Percentiles rank a stretch among this genome's conserved stretches.
Evolutionary conservation across 2,888 invertebrate genomes (phyloP).

Genomic region (Pollenia labialis): DNA sequence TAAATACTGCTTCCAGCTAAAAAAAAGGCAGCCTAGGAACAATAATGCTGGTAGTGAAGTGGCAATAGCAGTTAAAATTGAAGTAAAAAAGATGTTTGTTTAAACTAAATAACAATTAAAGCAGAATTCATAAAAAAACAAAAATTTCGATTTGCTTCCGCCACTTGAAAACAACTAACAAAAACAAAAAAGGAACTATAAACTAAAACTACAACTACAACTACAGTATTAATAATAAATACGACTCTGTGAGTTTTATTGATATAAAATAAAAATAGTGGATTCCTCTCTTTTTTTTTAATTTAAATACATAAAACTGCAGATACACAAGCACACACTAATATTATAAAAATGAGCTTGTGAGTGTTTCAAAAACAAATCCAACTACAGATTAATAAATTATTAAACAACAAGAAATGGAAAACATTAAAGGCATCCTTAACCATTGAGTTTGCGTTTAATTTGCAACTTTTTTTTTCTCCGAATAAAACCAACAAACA

Average conservation of each 20-base stretch:
- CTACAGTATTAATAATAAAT: neutral
- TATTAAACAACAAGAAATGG: neutral
- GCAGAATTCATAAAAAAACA: conserved; percentile 25
- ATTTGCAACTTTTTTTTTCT: conserved; percentile 8
- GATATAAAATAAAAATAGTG: conserved; percentile 23
- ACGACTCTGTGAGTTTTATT: conserved; percentile 3
- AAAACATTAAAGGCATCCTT: conserved; percentile 28
- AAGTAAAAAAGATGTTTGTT: conserved; percentile 25
- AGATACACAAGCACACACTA: too few species aligned
- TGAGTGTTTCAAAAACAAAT: conserved; percentile 4
- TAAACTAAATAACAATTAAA: conserved; percentile 47
- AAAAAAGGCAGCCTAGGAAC: conserved; percentile 5
- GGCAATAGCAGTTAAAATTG: neutral
- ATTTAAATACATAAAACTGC: conserved; percentile 1
- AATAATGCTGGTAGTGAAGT: neutral
- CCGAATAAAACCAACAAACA: neutral
- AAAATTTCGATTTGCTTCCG: conserved; percentile 51
- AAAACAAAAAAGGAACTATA: neutral
- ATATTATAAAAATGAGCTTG: too few species aligned
- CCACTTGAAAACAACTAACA: neutral
- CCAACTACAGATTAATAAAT: neutral
- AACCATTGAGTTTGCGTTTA: neutral
- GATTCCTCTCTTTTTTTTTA: neutral
- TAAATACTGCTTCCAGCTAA: conserved; percentile 42
- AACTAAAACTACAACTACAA: conserved; percentile 20